A percentile compares a stretch with the other conserved stretches of the same genome.
Conservation (phyloP, 2,113 vertebrate genomes). For the Myiozetetes cayanensis region DNA sequence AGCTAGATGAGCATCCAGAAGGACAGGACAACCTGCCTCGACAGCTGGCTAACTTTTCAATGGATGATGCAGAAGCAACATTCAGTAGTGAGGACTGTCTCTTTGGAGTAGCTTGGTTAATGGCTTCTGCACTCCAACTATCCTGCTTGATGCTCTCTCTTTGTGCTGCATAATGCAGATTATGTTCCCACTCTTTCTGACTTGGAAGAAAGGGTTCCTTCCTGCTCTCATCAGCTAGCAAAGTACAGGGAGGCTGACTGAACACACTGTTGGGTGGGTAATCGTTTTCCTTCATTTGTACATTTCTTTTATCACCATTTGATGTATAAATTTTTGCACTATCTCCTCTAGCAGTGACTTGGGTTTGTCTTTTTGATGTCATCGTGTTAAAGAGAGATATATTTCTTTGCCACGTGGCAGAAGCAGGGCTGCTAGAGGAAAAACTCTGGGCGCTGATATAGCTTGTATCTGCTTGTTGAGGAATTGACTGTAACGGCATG, state of each 20-base stretch:
- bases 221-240: conserved; percentile 14
- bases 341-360: conserved; percentile 28
- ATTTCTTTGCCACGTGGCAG: background rate
- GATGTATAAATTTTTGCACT: background rate
- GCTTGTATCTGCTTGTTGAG: conserved; percentile 11
- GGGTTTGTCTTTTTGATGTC: conserved; percentile 26
- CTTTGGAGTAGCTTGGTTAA: background rate
- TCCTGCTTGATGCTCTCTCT: background rate
- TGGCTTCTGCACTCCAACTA: background rate
- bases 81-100: background rate
- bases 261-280: background rate
- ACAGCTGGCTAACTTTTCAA: background rate
- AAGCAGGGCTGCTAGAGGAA: conserved; percentile 1
- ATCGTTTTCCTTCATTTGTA: conserved; percentile 14
- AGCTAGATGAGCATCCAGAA: background rate
- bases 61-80: background rate
- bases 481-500: background rate
- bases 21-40: background rate
- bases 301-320: background rate
- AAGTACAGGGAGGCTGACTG: background rate
- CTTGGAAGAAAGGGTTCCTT: background rate
- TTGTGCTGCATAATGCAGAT: background rate
- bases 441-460: background rate
- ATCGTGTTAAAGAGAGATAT: background rate
- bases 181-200: conserved; percentile 11